Evolutionary conservation across 2,888 invertebrate species (phyloP), one percentile per base, ranked within the genome.

Genomic region (Laothoe populi): DNA sequence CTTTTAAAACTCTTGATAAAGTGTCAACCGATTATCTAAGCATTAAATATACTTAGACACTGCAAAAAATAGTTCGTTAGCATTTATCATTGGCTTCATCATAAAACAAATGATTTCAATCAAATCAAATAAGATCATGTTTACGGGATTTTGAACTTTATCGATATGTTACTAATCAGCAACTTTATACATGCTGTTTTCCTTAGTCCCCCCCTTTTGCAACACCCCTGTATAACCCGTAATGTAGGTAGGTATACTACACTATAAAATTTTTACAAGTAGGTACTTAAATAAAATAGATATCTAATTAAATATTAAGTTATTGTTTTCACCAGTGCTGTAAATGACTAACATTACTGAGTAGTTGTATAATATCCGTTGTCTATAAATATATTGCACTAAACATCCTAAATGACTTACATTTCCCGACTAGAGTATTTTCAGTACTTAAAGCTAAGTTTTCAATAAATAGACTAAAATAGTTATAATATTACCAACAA

Each of bases 321-420:
- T 40, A 60, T 60, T 49, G 24, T 60, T 40, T 48, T 38, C 44
- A n/a, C 1, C 49, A 42, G 21, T 46, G 38, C 44, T 59, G 45
- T 59, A 59, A 44, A 71, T 73, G 76, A 80, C 78, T 81, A 81
- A 73, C 75, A 70, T 67, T 65, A 72, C 77, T 76, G 75, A 76
- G 63, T 75, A 70, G 75, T 69, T 82, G 79, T 84, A 84, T 83
- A 81, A 13, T 77, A 78, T 75, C 62, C 67, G 70, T 63, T 66
- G 66, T 78, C 73, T 78, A 82, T 86, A 86, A 86, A 84, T 84
- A 87, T 87, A 88, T 88, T 89, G 88, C 89, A 90, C 88, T 78
- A 57, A 63, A 46, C 48, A 44, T 79, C 75, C 78, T 70, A 67
- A 71, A 77, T 70, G 66, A 69, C 64, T 65, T 70, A 66, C 63